These are phyloP conservation scores for Drosophila borborema DNA, from an alignment of 2,888 invertebrate genomes.

Conservation along the genomic window DNA sequence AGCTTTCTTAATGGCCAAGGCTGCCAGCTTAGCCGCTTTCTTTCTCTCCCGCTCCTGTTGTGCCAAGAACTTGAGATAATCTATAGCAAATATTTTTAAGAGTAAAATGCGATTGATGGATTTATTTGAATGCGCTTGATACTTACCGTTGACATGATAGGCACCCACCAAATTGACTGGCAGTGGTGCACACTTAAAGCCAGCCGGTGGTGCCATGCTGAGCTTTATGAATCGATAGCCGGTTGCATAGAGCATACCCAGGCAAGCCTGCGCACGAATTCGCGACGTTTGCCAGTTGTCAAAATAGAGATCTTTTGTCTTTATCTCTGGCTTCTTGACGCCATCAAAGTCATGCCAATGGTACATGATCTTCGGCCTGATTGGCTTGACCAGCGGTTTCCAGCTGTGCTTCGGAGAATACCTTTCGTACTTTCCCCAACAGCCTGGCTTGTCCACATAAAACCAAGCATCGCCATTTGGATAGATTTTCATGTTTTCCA, in stretches of 20 bases:
- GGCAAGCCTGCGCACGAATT: constrained; percentile 71
- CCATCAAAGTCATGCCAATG: constrained; percentile 77
- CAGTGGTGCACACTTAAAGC: constrained; percentile 74
- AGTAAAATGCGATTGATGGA: neutral
- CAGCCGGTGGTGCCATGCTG: constrained; percentile 61
- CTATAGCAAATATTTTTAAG: constrained; percentile 20
- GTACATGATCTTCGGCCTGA: constrained; percentile 53
- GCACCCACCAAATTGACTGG: constrained; percentile 71
- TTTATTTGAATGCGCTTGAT: too few relatives aligned
- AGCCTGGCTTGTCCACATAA: constrained; percentile 62
- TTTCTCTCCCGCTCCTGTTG: constrained; percentile 5
- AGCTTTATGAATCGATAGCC: constrained; percentile 76
- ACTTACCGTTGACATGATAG: constrained; percentile 39
- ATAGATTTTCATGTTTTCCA: constrained; percentile 65
- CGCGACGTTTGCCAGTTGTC: constrained; percentile 53
- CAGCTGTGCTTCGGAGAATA: constrained; percentile 63
- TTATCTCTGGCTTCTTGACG: constrained; percentile 43
- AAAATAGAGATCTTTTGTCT: constrained; percentile 65
- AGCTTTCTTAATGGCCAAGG: constrained; percentile 16
- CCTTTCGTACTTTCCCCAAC: constrained; percentile 60
- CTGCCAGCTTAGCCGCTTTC: constrained; percentile 23
- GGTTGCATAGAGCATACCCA: constrained; percentile 72
- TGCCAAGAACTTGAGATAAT: constrained; percentile 18
- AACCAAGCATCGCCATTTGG: constrained; percentile 62
- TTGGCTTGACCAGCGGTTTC: constrained; percentile 39